Percentiles rank a stretch among this genome's conserved stretches.
These are phyloP conservation scores for Molossus alvarezi DNA, from an alignment of 2,797 vertebrate genomes.

Conservation along the genomic window DNA sequence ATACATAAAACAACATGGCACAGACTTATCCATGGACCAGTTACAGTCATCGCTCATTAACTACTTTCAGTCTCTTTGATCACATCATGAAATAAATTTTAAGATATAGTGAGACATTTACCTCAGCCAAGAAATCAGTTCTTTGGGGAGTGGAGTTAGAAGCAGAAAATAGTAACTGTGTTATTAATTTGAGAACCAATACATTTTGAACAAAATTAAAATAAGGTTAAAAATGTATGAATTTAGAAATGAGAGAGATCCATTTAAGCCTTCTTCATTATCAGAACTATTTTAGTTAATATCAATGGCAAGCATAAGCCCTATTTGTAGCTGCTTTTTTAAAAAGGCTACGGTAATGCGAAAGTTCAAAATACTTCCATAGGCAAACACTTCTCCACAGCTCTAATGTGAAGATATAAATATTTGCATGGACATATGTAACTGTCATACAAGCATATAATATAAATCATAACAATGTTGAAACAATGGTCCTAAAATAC, in stretches of 20 bases:
- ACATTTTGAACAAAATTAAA: neutral
- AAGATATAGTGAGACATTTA: neutral
- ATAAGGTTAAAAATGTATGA: slow-evolving; percentile 25
- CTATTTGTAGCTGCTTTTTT: neutral
- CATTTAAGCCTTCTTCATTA: neutral
- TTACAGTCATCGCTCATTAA: neutral
- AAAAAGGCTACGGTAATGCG: neutral
- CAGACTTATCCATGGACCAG: neutral
- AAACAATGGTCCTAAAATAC: neutral
- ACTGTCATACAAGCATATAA: neutral
- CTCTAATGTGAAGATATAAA: neutral
- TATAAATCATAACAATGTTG: slow-evolving; percentile 18
- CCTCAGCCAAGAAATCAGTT: neutral
- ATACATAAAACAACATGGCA: neutral
- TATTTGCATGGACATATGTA: neutral
- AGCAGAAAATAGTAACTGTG: neutral
- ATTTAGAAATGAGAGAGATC: neutral
- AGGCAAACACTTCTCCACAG: neutral
- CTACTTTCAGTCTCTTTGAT: neutral
- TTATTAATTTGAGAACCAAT: neutral
- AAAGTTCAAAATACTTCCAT: neutral
- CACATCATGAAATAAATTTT: neutral
- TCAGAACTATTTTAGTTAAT: slow-evolving; percentile 35
- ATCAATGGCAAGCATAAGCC: neutral
- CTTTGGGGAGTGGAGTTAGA: neutral